A percentile compares a stretch with the other conserved stretches of the same genome.
Conservation (phyloP, 2,888 invertebrate genomes). For the Diadromus collaris region DNA sequence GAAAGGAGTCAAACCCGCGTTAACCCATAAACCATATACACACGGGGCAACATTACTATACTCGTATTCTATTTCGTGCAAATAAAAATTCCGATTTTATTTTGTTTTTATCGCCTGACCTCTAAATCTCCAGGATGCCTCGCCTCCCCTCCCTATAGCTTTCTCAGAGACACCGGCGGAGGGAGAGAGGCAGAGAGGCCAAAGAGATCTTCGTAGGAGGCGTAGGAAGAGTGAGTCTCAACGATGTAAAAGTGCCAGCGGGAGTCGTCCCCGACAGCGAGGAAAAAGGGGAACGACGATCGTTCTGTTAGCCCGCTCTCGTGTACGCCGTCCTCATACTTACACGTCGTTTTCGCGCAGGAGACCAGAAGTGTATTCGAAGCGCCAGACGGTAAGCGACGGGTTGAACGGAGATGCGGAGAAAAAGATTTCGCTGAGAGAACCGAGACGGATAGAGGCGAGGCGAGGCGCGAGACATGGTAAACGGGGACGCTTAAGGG, state of each 20-base stretch:
- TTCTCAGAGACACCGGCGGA: conserved; percentile 6
- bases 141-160: not conserved
- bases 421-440: conserved; percentile 70
- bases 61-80: conserved; percentile 76
- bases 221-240: conserved; percentile 48
- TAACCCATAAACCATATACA: conserved; percentile 74
- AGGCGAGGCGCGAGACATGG: conserved; percentile 69
- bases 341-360: conserved; percentile 62
- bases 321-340: conserved; percentile 50
- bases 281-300: conserved; percentile 62
- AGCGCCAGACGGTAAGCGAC: conserved; percentile 45
- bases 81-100: conserved; percentile 76
- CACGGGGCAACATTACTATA: conserved; percentile 52
- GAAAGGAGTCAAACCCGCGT: conserved; percentile 58
- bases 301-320: conserved; percentile 42
- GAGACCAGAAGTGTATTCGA: conserved; percentile 31
- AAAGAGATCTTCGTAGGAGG: conserved; percentile 57
- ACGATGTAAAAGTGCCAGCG: conserved; percentile 62
- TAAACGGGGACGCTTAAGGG: conserved; percentile 78
- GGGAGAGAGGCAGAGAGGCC: conserved; percentile 34
- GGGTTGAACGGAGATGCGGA: conserved; percentile 69
- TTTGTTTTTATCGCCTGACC: conserved; percentile 63
- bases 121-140: conserved; percentile 61
- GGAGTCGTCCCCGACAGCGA: conserved; percentile 61
- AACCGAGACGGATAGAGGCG: conserved; percentile 25